A percentile compares a stretch with the other conserved stretches of the same genome.
These are phyloP conservation scores for Zosterops borbonicus DNA, from an alignment of 2,113 vertebrate species.

Conservation along the genomic window DNA sequence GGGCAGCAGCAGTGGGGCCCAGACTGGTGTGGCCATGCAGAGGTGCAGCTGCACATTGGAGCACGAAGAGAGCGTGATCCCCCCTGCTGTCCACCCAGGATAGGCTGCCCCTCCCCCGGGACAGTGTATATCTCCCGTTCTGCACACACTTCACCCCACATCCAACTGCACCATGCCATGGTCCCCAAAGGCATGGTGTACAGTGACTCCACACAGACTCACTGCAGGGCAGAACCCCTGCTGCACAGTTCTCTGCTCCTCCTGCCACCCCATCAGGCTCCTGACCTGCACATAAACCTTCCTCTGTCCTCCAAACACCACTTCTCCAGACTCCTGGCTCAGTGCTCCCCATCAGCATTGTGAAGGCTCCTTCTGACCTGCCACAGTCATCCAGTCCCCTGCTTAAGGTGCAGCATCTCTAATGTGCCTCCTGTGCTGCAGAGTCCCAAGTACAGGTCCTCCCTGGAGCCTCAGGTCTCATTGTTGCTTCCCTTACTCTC, in stretches of 20 bases:
- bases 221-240: neutral
- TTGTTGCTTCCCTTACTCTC: fast-evolving
- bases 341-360: neutral
- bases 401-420: neutral
- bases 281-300: fast-evolving
- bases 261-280: neutral
- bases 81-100: fast-evolving
- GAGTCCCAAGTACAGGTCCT: neutral
- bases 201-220: neutral
- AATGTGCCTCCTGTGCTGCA: neutral
- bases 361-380: neutral
- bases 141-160: fast-evolving
- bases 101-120: neutral
- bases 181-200: neutral
- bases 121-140: fast-evolving
- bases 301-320: neutral
- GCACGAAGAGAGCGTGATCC: neutral
- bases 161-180: fast-evolving
- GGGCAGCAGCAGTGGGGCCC: neutral
- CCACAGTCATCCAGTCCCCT: neutral
- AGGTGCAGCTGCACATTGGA: neutral
- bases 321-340: neutral
- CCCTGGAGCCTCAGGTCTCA: neutral
- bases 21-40: fast-evolving
- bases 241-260: neutral